Evolutionary conservation across 2,113 vertebrate species (phyloP).

Genomic region (Bagarius yarrelli): DNA sequence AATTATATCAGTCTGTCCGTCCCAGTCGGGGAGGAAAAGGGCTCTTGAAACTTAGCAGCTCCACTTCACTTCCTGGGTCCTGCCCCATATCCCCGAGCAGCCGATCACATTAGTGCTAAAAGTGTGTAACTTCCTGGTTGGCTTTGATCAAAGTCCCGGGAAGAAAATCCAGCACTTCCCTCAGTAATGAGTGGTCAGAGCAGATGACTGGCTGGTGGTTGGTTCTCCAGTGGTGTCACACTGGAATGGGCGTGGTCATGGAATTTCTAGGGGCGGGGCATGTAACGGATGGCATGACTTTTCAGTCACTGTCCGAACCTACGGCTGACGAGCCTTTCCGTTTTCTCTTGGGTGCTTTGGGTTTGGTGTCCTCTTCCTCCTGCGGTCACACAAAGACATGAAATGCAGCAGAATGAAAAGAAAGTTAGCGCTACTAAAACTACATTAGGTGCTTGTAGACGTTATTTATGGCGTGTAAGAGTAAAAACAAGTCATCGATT

Average conservation of each 20-base stretch:
- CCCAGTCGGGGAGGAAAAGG: slow-evolving; percentile 37
- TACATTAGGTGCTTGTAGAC: not conserved
- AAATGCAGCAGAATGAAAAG: not conserved
- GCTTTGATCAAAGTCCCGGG: slow-evolving; percentile 47
- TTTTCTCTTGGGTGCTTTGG: slow-evolving; percentile 89
- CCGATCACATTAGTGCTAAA: slow-evolving; percentile 45
- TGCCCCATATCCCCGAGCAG: slow-evolving; percentile 34
- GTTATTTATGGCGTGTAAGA: not conserved
- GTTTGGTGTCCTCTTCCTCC: slow-evolving; percentile 93
- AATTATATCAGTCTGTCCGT: slow-evolving; percentile 45
- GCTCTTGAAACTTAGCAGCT: slow-evolving; percentile 21
- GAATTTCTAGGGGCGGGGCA: slow-evolving; percentile 27
- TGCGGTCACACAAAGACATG: slow-evolving; percentile 50
- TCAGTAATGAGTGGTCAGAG: slow-evolving; percentile 49
- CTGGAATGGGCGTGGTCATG: slow-evolving; percentile 48
- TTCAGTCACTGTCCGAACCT: slow-evolving; percentile 93
- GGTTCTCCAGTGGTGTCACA: slow-evolving; percentile 52
- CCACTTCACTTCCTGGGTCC: slow-evolving; percentile 24
- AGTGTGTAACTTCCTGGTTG: slow-evolving; percentile 36
- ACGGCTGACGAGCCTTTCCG: slow-evolving; percentile 88
- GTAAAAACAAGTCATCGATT: not conserved
- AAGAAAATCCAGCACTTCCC: slow-evolving; percentile 45
- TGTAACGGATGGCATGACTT: slow-evolving; percentile 32
- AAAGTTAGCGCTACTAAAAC: not conserved
- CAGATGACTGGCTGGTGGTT: slow-evolving; percentile 46